Evolutionary conservation across 2,797 vertebrate species (phyloP).

Genomic region (Caiman crocodilus): DNA sequence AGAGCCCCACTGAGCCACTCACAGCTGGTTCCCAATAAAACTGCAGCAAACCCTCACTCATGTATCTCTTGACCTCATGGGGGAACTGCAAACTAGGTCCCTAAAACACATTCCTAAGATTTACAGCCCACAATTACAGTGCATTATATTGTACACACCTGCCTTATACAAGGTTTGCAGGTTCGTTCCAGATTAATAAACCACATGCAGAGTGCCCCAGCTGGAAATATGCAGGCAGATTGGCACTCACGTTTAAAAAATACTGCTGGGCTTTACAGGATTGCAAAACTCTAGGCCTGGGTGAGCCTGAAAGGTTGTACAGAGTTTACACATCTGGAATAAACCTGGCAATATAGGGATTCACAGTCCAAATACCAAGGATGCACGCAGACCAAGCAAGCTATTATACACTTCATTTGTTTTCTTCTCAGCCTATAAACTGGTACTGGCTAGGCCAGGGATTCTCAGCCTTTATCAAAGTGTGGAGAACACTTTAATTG

Average conservation of each 20-base stretch:
- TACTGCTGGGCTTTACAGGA: rapidly evolving
- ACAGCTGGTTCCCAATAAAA: neutral
- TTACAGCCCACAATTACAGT: neutral
- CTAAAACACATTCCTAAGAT: neutral
- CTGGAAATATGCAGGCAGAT: neutral
- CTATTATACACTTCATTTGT: neutral
- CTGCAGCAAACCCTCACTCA: neutral
- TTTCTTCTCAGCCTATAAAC: neutral
- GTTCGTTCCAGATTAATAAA: neutral
- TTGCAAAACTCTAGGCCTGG: neutral
- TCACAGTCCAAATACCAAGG: neutral
- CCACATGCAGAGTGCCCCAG: neutral
- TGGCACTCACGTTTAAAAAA: neutral
- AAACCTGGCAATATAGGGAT: neutral
- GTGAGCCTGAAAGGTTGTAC: neutral
- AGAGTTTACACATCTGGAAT: neutral
- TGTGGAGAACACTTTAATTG: rapidly evolving
- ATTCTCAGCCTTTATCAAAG: neutral
- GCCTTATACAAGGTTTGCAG: neutral
- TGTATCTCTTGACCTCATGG: neutral
- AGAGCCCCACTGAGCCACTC: neutral
- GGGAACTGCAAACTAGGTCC: neutral
- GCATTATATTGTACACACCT: neutral
- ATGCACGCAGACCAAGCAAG: neutral
- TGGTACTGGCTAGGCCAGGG: rapidly evolving